Evolutionary conservation across 1,140 invertebrate genomes (phyloP).

Genomic region (Oedothorax gibbosus): DNA sequence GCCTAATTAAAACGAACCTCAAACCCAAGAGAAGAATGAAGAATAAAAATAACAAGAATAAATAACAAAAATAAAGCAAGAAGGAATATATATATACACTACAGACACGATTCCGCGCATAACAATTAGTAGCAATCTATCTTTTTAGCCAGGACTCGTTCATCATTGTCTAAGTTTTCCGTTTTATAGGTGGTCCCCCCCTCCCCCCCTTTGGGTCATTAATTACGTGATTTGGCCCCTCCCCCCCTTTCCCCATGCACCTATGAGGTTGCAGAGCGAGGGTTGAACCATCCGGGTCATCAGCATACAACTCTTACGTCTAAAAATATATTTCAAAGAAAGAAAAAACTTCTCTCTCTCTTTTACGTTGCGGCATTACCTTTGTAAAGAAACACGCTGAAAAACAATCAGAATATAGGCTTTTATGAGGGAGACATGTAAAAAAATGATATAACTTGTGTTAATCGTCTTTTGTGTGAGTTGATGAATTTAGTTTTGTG

Average conservation of each 20-base stretch:
- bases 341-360: no score
- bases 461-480: no score
- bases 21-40: slow-evolving; percentile 13
- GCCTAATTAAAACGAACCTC: slow-evolving; percentile 50
- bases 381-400: no score
- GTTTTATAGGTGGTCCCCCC: slow-evolving; percentile 34
- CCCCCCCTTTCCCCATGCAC: slow-evolving; percentile 23
- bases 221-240: slow-evolving; percentile 45
- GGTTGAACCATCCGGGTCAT: slow-evolving; percentile 55
- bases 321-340: slow-evolving; percentile 1
- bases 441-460: no score
- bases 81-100: neutral
- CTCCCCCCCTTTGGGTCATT: slow-evolving; percentile 34
- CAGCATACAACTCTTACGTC: slow-evolving; percentile 12
- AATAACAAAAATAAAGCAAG: neutral
- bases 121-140: slow-evolving; percentile 59
- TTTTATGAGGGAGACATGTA: no score
- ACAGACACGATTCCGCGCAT: slow-evolving; percentile 32
- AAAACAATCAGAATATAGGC: no score
- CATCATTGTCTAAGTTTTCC: slow-evolving; percentile 45
- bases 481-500: no score
- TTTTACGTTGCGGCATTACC: no score
- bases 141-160: slow-evolving; percentile 45
- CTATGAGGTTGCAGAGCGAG: slow-evolving; percentile 46
- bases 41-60: neutral